phyloP scores from a whole-genome alignment of 2,797 vertebrate species.

The Oreortyx pictus region DNA sequence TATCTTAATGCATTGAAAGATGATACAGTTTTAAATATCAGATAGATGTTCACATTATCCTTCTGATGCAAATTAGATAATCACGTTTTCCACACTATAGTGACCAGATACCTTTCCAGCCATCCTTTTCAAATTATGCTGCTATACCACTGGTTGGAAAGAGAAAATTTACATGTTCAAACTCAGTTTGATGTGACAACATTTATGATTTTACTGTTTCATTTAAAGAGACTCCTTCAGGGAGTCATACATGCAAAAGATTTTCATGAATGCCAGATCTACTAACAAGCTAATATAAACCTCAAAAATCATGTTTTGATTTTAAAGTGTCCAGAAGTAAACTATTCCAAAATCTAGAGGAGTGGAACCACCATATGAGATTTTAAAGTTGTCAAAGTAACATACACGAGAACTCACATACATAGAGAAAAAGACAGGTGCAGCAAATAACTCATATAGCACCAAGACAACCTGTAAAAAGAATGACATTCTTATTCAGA shows the following conservation, averaged over 20 bases:
- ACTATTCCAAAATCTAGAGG: not conserved
- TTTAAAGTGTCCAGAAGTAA: not conserved
- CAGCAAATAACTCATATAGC: not conserved
- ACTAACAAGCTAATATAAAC: not conserved
- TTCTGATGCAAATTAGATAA: not conserved
- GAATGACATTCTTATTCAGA: not conserved
- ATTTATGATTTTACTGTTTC: not conserved
- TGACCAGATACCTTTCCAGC: not conserved
- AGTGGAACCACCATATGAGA: not conserved
- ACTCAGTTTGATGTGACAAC: not conserved
- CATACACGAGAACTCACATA: not conserved
- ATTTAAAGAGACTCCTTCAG: not conserved
- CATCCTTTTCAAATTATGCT: not conserved
- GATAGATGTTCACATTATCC: not conserved
- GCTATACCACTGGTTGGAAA: not conserved
- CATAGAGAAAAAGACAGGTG: not conserved
- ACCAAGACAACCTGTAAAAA: not conserved
- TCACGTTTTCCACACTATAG: not conserved
- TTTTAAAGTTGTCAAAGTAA: not conserved
- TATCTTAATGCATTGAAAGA: not conserved
- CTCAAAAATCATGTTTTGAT: not conserved
- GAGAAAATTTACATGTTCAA: not conserved
- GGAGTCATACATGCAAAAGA: not conserved
- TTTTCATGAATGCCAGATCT: not conserved
- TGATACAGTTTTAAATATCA: not conserved